These are phyloP conservation scores for Ichneumoninae sp. DNA, from an alignment of 2,888 invertebrate species.

Conservation along the genomic window DNA sequence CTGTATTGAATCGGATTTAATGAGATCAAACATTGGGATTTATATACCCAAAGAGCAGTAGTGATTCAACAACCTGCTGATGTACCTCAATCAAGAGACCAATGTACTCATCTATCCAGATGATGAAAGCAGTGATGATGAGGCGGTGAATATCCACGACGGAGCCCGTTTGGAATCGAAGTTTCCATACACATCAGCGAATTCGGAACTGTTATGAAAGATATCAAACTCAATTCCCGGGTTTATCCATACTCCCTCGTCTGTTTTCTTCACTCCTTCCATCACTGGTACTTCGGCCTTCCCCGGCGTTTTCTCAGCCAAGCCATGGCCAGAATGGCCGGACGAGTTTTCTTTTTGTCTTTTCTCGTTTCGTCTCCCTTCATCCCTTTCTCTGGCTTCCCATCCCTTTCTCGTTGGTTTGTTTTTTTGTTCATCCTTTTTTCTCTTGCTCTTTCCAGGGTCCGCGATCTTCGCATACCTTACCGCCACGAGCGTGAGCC, in stretches of 20 bases:
- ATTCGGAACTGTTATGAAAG: conserved; percentile 10
- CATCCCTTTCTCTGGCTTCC: conserved; percentile 36
- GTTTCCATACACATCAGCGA: neutral
- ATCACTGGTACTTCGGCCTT: neutral
- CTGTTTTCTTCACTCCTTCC: neutral
- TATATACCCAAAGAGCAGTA: neutral
- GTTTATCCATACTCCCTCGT: conserved; percentile 19
- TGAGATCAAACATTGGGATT: neutral
- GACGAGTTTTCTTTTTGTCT: conserved; percentile 49
- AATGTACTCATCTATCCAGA: neutral
- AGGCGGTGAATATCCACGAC: neutral
- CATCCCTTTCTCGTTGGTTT: conserved; percentile 51
- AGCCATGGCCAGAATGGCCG: conserved; percentile 5
- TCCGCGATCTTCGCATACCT: conserved; percentile 81
- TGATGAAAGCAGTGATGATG: neutral
- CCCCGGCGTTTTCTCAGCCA: conserved; percentile 29
- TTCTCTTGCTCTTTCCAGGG: conserved; percentile 74
- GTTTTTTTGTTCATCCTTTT: conserved; percentile 61
- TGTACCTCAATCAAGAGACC: neutral
- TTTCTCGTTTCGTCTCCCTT: conserved; percentile 60
- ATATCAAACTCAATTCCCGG: conserved; percentile 2
- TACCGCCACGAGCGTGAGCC: conserved; percentile 79
- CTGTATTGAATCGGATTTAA: neutral
- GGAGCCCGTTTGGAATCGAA: neutral
- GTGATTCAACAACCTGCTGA: neutral